Evolutionary conservation across 2,888 invertebrate genomes (phyloP).

Genomic region (Lasiommata megera): DNA sequence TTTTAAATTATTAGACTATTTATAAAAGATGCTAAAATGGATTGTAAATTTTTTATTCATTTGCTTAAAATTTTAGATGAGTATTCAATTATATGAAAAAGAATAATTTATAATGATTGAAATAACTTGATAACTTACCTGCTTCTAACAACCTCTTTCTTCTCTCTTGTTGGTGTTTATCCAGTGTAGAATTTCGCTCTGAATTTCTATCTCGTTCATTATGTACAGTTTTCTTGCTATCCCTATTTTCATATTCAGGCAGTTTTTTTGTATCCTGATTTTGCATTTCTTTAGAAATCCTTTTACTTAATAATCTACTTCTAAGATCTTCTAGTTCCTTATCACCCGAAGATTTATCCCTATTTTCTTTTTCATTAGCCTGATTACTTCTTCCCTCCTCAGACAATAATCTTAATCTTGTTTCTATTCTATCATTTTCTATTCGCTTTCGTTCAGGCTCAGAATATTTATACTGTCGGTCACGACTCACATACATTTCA

Average conservation of each 20-base stretch:
- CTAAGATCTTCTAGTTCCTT: slow-evolving; percentile 88
- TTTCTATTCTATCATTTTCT: slow-evolving; percentile 66
- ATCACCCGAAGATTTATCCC: slow-evolving; percentile 74
- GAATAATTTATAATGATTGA: neutral
- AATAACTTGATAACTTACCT: slow-evolving; percentile 57
- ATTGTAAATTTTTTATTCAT: too few relatives aligned
- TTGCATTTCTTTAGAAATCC: slow-evolving; percentile 84
- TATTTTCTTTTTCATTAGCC: slow-evolving; percentile 74
- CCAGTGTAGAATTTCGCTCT: slow-evolving; percentile 61
- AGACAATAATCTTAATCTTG: slow-evolving; percentile 60
- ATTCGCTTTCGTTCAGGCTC: slow-evolving; percentile 62
- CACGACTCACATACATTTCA: slow-evolving; percentile 58
- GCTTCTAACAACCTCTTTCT: slow-evolving; percentile 86
- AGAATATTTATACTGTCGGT: slow-evolving; percentile 63
- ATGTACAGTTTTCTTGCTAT: slow-evolving; percentile 51
- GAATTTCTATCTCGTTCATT: slow-evolving; percentile 51
- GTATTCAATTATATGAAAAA: too few relatives aligned
- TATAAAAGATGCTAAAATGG: neutral
- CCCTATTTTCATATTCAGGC: slow-evolving; percentile 70
- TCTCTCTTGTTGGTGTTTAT: slow-evolving; percentile 81
- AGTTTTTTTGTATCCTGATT: slow-evolving; percentile 65
- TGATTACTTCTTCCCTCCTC: slow-evolving; percentile 64
- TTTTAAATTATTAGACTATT: neutral
- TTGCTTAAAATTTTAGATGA: too few relatives aligned
- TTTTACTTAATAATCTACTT: slow-evolving; percentile 86